Base-by-base conservation (phyloP, 2,113 vertebrate species). In the Struthidea cinerea region DNA sequence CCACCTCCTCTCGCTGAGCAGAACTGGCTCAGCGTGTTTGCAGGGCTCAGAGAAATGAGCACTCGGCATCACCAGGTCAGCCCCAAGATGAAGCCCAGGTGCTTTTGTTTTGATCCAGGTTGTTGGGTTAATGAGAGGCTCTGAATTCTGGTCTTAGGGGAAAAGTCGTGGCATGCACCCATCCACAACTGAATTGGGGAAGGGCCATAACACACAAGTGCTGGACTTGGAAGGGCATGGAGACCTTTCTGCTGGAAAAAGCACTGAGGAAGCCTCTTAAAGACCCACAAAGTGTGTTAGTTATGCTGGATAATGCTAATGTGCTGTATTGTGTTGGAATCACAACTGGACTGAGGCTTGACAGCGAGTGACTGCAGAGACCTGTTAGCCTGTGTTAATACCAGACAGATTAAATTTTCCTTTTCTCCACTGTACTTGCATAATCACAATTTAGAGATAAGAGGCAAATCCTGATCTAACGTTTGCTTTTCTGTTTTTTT, bases 131-230 rank as follows among this genome's bases (percentile, higher is more conserved):
- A 71, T 52, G 69, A 71, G n/a, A 32, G 7, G 26, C 21, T 78
- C 33, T 79, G 39, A 46, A 13, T 90, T 87, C 53, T 35, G 44
- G 8, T 63, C 16, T 27, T 22, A 5, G 28, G 63, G 60, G 35
- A 35, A 13, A 76, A 69, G 41, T 30, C 64, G 13, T 22, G 42
- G 42, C 33, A 14, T 10, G 20, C 18, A 22, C 14, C 7, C 3
- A 7, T 22, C 22, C 7, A 4, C 17, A 78, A 0, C 39, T 81
- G 50, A 18, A 28, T 26, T 6, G 0, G 1, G 28, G 16, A 82
- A 30, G 19, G 57, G 26, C 44, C 35, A 27, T 22, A 50, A 17
- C 10, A 33, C 1, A 0, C 39, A 22, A 14, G 32, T 0, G 1
- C 50, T 65, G 53, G 53, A 13, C n/a, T 70, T 50, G 30, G 42